Evolutionary conservation across 2,113 vertebrate genomes (phyloP).

Genomic region (Nesoenas mayeri): DNA sequence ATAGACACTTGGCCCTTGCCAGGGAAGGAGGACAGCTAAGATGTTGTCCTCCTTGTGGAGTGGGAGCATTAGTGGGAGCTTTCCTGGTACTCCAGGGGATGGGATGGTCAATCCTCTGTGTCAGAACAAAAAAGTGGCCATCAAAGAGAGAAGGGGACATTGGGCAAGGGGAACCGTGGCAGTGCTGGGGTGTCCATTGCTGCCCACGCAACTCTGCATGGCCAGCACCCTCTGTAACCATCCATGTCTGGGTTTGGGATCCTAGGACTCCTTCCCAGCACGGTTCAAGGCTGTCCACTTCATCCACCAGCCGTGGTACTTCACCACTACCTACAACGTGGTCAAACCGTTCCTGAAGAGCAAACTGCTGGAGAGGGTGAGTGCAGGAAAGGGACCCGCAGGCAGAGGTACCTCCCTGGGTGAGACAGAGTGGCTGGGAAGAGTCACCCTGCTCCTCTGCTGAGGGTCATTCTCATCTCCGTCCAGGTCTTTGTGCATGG

Average conservation of each 20-base stretch:
- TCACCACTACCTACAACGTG: slow-evolving; percentile 96
- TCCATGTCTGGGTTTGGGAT: not conserved
- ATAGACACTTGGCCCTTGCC: not conserved
- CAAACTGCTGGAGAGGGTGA: slow-evolving; percentile 94
- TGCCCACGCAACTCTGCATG: accelerated
- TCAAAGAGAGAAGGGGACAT: not conserved
- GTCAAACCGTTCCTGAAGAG: slow-evolving; percentile 97
- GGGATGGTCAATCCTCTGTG: not conserved
- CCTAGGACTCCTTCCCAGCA: slow-evolving; percentile 95
- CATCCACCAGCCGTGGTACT: slow-evolving; percentile 98
- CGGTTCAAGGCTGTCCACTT: slow-evolving; percentile 97
- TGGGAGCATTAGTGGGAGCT: not conserved
- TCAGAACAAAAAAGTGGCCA: not conserved
- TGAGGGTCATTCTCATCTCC: not conserved
- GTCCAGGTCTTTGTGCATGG: slow-evolving; percentile 91
- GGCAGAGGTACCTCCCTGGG: not conserved
- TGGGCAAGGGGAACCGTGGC: accelerated
- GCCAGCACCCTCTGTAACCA: not conserved
- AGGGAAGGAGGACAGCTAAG: not conserved
- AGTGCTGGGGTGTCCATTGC: not conserved
- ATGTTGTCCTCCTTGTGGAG: not conserved
- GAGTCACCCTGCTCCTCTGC: not conserved
- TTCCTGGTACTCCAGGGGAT: not conserved
- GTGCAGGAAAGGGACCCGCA: not conserved
- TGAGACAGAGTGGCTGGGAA: accelerated